A percentile compares a stretch with the other conserved stretches of the same genome.
Conservation (phyloP, 2,888 invertebrate genomes). For the Parasteatoda lunata region DNA sequence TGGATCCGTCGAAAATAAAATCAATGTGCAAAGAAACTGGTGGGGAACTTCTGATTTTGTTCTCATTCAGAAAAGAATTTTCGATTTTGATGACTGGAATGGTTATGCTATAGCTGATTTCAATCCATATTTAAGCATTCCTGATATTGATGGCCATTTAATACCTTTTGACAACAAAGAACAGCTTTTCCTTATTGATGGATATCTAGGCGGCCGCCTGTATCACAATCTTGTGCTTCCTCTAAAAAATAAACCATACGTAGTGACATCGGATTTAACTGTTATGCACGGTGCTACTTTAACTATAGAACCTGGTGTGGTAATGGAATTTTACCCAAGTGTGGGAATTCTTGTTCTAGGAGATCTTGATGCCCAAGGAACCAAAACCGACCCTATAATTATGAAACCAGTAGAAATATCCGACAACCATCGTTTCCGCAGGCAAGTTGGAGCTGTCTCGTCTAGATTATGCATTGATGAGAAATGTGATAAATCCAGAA, state of each 20-base stretch:
- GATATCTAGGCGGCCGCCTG: constrained; percentile 84
- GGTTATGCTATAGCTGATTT: constrained; percentile 95
- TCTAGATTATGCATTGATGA: constrained; percentile 70
- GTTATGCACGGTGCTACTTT: constrained; percentile 95
- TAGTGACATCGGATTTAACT: constrained; percentile 91
- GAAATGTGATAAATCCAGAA: constrained; percentile 71
- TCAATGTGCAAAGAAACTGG: constrained; percentile 95
- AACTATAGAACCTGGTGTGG: constrained; percentile 89
- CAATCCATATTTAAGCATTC: constrained; percentile 81
- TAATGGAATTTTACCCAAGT: constrained; percentile 94
- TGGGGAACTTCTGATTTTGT: constrained; percentile 89
- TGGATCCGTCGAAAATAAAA: constrained; percentile 87
- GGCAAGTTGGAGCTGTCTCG: constrained; percentile 4
- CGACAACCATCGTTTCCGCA: constrained; percentile 45
- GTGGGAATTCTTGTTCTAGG: constrained; percentile 97
- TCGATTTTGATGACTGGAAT: constrained; percentile 99
- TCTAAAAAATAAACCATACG: constrained; percentile 82
- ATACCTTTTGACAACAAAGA: constrained; percentile 47
- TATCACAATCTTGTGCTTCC: constrained; percentile 80
- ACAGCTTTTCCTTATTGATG: constrained; percentile 75
- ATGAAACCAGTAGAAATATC: constrained; percentile 70
- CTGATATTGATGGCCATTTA: constrained; percentile 61
- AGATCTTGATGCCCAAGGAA: constrained; percentile 87
- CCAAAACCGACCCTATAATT: constrained; percentile 72
- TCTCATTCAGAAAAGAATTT: constrained; percentile 87